Percentiles rank a stretch among this genome's conserved stretches.
These are phyloP conservation scores for Florisuga fusca DNA, from an alignment of 2,797 vertebrate genomes.

Conservation along the genomic window DNA sequence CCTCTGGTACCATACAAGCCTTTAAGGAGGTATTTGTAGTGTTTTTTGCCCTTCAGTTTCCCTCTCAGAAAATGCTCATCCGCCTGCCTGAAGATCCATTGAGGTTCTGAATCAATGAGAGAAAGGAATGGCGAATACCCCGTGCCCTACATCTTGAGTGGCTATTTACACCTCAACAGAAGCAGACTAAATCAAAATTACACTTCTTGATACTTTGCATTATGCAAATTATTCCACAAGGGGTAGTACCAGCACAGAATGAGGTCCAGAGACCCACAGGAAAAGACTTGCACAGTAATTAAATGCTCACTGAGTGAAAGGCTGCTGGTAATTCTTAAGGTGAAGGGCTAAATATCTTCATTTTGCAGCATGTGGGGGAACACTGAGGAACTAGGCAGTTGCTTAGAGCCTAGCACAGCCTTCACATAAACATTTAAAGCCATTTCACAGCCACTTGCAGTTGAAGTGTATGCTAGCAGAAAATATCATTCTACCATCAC, in stretches of 20 bases:
- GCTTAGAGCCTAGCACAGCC: not conserved
- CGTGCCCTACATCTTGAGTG: not conserved
- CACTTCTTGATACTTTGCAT: constrained; percentile 1
- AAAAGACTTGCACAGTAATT: constrained; percentile 63
- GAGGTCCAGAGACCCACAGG: constrained; percentile 31
- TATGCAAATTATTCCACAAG: constrained; percentile 31
- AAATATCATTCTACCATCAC: not conserved
- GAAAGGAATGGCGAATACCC: not conserved
- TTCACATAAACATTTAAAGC: not conserved
- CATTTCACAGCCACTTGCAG: not conserved
- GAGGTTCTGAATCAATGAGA: not conserved
- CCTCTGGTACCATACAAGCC: not conserved
- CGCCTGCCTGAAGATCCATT: not conserved
- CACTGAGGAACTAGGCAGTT: not conserved
- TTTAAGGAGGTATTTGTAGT: not conserved
- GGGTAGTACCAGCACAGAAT: constrained; percentile 41
- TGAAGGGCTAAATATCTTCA: constrained; percentile 18
- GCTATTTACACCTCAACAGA: constrained; percentile 9
- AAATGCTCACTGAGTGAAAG: constrained; percentile 47
- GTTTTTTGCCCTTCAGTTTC: constrained; percentile 6
- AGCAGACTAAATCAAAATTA: constrained; percentile 20
- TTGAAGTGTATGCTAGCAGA: not conserved
- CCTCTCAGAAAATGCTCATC: not conserved
- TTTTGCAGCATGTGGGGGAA: constrained; percentile 30
- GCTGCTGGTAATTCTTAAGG: not conserved